These are phyloP conservation scores for Epirrhoe tristata DNA, from an alignment of 2,888 invertebrate species.

Conservation along the genomic window DNA sequence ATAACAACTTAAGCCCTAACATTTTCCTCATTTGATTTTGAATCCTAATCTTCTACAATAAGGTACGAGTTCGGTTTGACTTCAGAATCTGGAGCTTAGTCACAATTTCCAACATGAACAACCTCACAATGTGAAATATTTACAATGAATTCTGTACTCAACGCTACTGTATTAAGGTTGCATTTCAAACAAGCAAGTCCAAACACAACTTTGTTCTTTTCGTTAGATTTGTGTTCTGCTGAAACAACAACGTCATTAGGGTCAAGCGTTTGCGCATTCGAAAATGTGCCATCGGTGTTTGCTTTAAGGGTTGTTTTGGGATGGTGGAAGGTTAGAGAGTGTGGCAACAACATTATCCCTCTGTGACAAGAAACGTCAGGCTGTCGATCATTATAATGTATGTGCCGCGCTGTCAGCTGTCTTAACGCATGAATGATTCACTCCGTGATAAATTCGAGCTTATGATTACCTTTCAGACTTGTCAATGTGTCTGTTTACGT, in stretches of 20 bases:
- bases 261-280: slow-evolving; percentile 23
- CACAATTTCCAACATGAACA: slow-evolving; percentile 67
- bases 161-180: slow-evolving; percentile 59
- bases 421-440: slow-evolving; percentile 84
- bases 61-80: slow-evolving; percentile 34
- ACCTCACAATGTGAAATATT: slow-evolving; percentile 58
- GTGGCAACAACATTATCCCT: slow-evolving; percentile 83
- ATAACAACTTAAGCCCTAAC: slow-evolving; percentile 59
- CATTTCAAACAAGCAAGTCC: slow-evolving; percentile 54
- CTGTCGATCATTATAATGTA: slow-evolving; percentile 85
- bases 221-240: slow-evolving; percentile 69
- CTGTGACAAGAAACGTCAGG: slow-evolving; percentile 83
- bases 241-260: slow-evolving; percentile 62
- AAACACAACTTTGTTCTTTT: slow-evolving; percentile 78
- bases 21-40: slow-evolving; percentile 41
- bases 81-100: slow-evolving; percentile 55
- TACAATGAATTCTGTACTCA: slow-evolving; percentile 61
- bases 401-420: slow-evolving; percentile 84
- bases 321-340: slow-evolving; percentile 49
- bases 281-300: slow-evolving; percentile 44
- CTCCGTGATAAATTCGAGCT: slow-evolving; percentile 84
- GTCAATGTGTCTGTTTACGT: slow-evolving; percentile 84
- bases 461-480: slow-evolving; percentile 84
- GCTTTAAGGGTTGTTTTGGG: slow-evolving; percentile 47
- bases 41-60: slow-evolving; percentile 44